Conservation (phyloP, 2,888 invertebrate genomes). For the Sphecodes monilicornis region DNA sequence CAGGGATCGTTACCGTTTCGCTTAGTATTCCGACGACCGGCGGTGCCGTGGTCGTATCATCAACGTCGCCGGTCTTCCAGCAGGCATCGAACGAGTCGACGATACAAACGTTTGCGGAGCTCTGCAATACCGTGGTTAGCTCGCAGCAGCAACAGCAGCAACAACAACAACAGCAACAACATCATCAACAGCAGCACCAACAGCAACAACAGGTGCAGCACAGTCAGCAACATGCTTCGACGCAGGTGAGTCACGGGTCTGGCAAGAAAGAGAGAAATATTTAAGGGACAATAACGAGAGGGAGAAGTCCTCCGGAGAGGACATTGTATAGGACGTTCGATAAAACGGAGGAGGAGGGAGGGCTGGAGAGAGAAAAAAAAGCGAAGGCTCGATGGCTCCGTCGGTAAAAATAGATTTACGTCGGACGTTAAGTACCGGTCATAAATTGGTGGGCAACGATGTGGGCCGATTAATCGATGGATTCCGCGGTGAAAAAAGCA, state of each 20-base stretch:
- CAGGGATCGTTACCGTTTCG: slow-evolving; percentile 89
- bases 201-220: slow-evolving; percentile 67
- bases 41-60: slow-evolving; percentile 85
- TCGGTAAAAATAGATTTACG: slow-evolving; percentile 49
- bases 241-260: slow-evolving; percentile 74
- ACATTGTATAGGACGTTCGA: neutral
- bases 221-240: slow-evolving; percentile 77
- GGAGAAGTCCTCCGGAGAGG: neutral
- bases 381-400: neutral
- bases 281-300: neutral
- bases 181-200: slow-evolving; percentile 38
- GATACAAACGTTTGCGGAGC: slow-evolving; percentile 85
- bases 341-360: neutral
- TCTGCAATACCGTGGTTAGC: slow-evolving; percentile 86
- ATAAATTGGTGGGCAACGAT: slow-evolving; percentile 41
- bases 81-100: slow-evolving; percentile 78
- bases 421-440: slow-evolving; percentile 46
- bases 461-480: slow-evolving; percentile 54
- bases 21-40: slow-evolving; percentile 87
- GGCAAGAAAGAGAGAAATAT: neutral
- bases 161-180: slow-evolving; percentile 59
- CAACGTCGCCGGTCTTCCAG: slow-evolving; percentile 85
- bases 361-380: slow-evolving; percentile 8
- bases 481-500: slow-evolving; percentile 45
- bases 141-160: slow-evolving; percentile 76